Conservation (phyloP, 2,888 invertebrate species). For the Ornithoptera alexandrae region DNA sequence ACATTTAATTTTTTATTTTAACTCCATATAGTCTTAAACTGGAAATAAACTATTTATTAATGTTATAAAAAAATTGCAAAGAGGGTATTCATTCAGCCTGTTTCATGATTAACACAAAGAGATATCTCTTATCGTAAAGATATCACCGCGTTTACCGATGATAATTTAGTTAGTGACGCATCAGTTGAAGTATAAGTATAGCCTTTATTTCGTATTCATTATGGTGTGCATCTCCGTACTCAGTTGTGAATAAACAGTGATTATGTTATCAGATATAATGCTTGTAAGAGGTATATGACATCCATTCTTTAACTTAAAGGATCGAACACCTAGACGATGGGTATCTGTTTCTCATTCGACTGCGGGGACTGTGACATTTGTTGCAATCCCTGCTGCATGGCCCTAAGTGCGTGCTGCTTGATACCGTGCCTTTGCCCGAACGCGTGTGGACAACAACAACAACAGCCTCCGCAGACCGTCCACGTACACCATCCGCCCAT, state of each 20-base stretch:
- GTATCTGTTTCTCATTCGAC: constrained; percentile 68
- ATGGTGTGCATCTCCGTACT: constrained; percentile 31
- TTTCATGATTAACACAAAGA: constrained; percentile 31
- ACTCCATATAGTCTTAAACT: not conserved
- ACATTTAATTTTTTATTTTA: not conserved
- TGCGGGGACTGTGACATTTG: constrained; percentile 68
- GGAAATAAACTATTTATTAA: not conserved
- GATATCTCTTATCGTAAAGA: constrained; percentile 49
- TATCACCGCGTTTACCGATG: constrained; percentile 41
- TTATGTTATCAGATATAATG: constrained; percentile 15
- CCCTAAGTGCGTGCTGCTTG: constrained; percentile 68
- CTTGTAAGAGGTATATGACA: constrained; percentile 25
- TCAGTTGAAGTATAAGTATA: constrained; percentile 37
- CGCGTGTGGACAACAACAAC: constrained; percentile 67
- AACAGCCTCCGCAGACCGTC: constrained; percentile 58
- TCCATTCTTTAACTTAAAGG: constrained; percentile 49
- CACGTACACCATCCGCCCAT: constrained; percentile 63
- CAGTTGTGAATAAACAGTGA: constrained; percentile 14
- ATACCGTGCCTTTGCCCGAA: constrained; percentile 71
- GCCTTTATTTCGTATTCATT: constrained; percentile 34
- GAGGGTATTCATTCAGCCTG: constrained; percentile 4
- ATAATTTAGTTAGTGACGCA: constrained; percentile 46
- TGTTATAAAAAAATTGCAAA: not conserved
- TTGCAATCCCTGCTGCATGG: constrained; percentile 70
- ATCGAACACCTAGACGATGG: constrained; percentile 54